Percentiles rank a stretch among this genome's conserved stretches.
Evolutionary conservation across 2,888 invertebrate species (phyloP).

Genomic region (Gymnocheta viridis): DNA sequence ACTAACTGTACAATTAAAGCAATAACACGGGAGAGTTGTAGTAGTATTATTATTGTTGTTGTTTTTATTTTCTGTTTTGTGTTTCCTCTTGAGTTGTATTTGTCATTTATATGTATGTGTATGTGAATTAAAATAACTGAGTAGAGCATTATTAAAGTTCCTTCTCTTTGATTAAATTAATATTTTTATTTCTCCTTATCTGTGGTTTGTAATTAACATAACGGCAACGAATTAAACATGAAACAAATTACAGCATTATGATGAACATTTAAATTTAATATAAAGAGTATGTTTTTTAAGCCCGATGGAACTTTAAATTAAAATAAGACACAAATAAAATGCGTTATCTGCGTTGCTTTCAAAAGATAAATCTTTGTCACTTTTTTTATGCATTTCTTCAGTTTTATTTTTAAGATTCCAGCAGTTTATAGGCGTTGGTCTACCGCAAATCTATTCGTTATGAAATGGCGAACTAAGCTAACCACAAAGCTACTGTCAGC

Average conservation of each 20-base stretch:
- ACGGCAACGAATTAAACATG: neutral
- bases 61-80: neutral
- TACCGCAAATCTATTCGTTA: no score
- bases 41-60: neutral
- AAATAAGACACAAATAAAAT: no score
- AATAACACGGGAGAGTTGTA: neutral
- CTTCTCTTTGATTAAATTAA: neutral
- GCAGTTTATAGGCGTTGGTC: no score
- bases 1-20: neutral
- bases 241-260: neutral
- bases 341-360: no score
- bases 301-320: no score
- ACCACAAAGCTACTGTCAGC: no score
- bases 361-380: no score
- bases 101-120: constrained; percentile 38
- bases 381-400: no score
- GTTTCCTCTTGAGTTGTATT: neutral
- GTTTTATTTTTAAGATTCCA: no score
- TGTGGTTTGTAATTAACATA: neutral
- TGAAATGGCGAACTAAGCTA: no score
- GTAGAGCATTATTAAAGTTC: neutral
- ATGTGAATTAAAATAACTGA: no score
- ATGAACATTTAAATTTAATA: neutral
- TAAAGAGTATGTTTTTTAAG: no score
- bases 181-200: neutral